Evolutionary conservation across 2,797 vertebrate genomes (phyloP).

Genomic region (Pyrrhura leucotis): DNA sequence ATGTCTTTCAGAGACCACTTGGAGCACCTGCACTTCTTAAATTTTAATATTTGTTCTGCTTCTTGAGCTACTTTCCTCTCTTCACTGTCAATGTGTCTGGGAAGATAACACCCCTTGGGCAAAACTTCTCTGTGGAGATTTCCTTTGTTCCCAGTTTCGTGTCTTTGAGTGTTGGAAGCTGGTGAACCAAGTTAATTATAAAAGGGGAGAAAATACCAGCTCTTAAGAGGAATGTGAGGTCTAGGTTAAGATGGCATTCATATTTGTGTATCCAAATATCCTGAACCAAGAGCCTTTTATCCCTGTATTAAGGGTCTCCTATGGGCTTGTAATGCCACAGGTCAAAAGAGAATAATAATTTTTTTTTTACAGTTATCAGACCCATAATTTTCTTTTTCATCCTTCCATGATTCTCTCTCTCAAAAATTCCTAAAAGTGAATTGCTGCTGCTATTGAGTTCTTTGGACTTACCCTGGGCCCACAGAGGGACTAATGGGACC

Average conservation of each 20-base stretch:
- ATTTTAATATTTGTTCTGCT: neutral
- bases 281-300: neutral
- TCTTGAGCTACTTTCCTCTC: neutral
- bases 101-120: neutral
- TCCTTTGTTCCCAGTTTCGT: neutral
- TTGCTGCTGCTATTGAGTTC: neutral
- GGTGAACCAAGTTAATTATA: neutral
- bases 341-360: neutral
- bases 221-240: neutral
- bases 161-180: neutral
- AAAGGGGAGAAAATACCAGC: neutral
- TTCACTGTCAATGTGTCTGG: neutral
- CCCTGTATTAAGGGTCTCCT: neutral
- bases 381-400: neutral
- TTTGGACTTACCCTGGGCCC: neutral
- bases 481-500: neutral
- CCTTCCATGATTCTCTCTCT: neutral
- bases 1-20: neutral
- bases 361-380: neutral
- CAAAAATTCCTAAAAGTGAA: neutral
- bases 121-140: neutral
- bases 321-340: neutral
- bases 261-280: neutral
- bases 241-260: neutral
- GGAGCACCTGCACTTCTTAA: neutral